Percentiles rank a stretch among this genome's conserved stretches.
phyloP scores from a whole-genome alignment of 1,140 invertebrate species.

The Chrysomallon squamiferum region DNA sequence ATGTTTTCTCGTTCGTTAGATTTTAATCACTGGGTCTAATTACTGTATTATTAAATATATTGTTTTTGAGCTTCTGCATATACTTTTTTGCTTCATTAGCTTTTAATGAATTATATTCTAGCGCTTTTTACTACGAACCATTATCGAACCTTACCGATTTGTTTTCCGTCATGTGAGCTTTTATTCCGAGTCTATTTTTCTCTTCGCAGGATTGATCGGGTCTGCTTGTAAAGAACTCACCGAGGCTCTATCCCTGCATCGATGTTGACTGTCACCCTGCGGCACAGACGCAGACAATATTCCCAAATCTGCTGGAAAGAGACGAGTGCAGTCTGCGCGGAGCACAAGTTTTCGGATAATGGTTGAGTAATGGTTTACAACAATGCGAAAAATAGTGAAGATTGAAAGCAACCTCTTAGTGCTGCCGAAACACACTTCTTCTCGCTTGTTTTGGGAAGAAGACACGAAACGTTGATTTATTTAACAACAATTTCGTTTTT shows the following conservation, averaged over 20 bases:
- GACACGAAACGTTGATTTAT: background rate
- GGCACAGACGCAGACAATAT: background rate
- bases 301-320: background rate
- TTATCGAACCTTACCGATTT: constrained; percentile 3
- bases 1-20: too few relatives aligned
- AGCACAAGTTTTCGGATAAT: background rate
- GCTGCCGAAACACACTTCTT: background rate
- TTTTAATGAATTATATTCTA: background rate
- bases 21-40: too few relatives aligned
- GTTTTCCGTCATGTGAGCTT: background rate
- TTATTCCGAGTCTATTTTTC: background rate
- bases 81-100: too few relatives aligned
- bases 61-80: too few relatives aligned
- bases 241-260: background rate
- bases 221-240: background rate
- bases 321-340: background rate
- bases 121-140: background rate
- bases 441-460: background rate
- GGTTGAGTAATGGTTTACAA: background rate
- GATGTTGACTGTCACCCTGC: background rate
- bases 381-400: background rate
- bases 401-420: background rate
- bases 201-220: constrained; percentile 5
- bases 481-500: too few relatives aligned
- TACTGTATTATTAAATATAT: too few relatives aligned